Evolutionary conservation across 2,797 vertebrate genomes (phyloP).

Genomic region (Sebastiscus tertius): DNA sequence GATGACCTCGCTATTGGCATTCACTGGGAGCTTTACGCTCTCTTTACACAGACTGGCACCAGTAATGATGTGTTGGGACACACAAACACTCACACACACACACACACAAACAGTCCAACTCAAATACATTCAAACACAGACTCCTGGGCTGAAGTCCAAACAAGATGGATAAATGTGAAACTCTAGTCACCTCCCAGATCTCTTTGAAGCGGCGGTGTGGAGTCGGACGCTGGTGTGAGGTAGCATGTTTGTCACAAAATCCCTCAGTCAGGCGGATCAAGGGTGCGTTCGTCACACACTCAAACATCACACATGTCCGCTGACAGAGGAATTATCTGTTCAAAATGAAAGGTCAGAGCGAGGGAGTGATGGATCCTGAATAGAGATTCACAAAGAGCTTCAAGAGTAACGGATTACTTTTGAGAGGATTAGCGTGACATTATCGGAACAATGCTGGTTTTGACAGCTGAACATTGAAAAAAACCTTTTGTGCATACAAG

Average conservation of each 20-base stretch:
- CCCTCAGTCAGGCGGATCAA: conserved; percentile 51
- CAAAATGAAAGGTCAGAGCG: conserved; percentile 43
- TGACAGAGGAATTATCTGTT: conserved; percentile 49
- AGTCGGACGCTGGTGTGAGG: conserved; percentile 56
- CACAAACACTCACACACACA: neutral
- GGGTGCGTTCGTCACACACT: conserved; percentile 47
- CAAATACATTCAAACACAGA: conserved; percentile 42
- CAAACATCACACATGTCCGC: conserved; percentile 66
- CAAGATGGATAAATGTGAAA: conserved; percentile 61
- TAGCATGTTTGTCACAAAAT: conserved; percentile 63
- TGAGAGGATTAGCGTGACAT: conserved; percentile 28
- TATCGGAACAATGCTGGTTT: neutral
- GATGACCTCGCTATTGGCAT: neutral
- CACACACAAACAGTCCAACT: conserved; percentile 1
- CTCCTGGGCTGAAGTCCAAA: conserved; percentile 50
- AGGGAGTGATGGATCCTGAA: neutral
- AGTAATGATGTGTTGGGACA: neutral
- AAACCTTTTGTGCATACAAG: neutral
- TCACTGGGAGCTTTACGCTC: neutral
- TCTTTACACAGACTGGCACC: neutral
- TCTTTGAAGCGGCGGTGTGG: conserved; percentile 57
- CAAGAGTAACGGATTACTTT: conserved; percentile 27
- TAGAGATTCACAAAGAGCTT: conserved; percentile 15
- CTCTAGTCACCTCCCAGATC: conserved; percentile 19
- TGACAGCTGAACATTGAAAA: neutral